Conservation (phyloP, 2,113 vertebrate species). For the Lasiurus cinereus region DNA sequence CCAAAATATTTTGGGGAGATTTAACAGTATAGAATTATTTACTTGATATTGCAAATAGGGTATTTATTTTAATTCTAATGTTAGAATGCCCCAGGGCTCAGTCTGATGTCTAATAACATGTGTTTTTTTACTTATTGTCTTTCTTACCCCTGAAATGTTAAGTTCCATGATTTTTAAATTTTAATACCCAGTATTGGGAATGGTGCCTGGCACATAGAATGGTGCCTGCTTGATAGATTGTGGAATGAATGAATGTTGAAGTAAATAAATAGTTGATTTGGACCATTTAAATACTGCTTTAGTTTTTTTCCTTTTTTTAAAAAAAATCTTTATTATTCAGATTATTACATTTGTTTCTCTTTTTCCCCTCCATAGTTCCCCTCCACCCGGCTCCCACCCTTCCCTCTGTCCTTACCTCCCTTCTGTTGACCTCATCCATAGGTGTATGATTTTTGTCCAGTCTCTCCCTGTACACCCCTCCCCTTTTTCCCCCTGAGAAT, state of each 20-base stretch:
- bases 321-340: too few relatives aligned
- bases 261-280: background rate
- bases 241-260: constrained; percentile 18
- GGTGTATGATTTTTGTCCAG: too few relatives aligned
- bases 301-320: too few relatives aligned
- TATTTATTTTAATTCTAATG: constrained; percentile 41
- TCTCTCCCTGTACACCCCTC: too few relatives aligned
- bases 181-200: background rate
- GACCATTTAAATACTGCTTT: constrained; percentile 10
- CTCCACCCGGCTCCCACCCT: too few relatives aligned
- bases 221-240: background rate
- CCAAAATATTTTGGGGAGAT: background rate
- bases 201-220: background rate
- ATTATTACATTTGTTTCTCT: too few relatives aligned
- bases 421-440: too few relatives aligned
- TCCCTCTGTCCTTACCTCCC: too few relatives aligned
- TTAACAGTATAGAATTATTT: constrained; percentile 46
- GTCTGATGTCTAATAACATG: constrained; percentile 7
- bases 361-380: too few relatives aligned
- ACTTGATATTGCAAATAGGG: constrained; percentile 14
- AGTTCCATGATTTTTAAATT: background rate
- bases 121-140: background rate
- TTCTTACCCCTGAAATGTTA: background rate
- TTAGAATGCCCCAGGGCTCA: constrained; percentile 1
- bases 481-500: too few relatives aligned